A percentile compares a stretch with the other conserved stretches of the same genome.
Conservation (phyloP, 2,113 vertebrate genomes). For the Peromyscus leucopus region DNA sequence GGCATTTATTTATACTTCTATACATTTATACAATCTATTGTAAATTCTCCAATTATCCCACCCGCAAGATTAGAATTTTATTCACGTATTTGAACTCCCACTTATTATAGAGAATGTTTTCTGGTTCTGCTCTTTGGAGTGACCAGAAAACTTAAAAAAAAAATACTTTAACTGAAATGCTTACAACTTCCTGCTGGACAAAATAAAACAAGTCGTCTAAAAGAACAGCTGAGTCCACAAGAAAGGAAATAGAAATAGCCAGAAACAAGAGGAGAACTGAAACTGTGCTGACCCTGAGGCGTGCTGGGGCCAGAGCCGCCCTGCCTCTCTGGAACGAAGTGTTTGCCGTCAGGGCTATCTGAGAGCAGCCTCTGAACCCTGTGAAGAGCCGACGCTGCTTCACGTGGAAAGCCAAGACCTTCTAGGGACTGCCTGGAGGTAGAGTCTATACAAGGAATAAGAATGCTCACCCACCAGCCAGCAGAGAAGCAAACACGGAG, state of each 20-base stretch:
- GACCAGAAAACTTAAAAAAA: constrained; percentile 63
- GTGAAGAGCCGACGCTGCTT: neutral
- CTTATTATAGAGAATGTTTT: constrained; percentile 47
- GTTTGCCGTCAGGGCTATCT: neutral
- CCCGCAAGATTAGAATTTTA: neutral
- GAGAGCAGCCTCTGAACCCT: neutral
- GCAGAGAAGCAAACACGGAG: constrained; percentile 54
- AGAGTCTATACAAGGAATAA: constrained; percentile 5
- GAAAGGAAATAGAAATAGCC: constrained; percentile 70
- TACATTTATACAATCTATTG: neutral
- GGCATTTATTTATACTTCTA: neutral
- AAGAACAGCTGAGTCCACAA: constrained; percentile 79
- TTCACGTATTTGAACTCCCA: constrained; percentile 45
- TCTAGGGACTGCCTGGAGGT: neutral
- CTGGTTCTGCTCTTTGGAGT: constrained; percentile 59
- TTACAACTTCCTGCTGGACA: constrained; percentile 65
- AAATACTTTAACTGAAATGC: constrained; percentile 62
- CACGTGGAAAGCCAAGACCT: neutral
- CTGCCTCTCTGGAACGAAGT: neutral
- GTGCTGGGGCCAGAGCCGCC: constrained; percentile 11
- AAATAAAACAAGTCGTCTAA: constrained; percentile 62
- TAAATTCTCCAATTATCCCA: constrained; percentile 48
- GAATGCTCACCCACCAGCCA: neutral
- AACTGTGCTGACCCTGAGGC: constrained; percentile 59
- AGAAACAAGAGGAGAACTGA: constrained; percentile 78